Conservation (phyloP, 2,888 invertebrate genomes). For the Sminthurides aquaticus region DNA sequence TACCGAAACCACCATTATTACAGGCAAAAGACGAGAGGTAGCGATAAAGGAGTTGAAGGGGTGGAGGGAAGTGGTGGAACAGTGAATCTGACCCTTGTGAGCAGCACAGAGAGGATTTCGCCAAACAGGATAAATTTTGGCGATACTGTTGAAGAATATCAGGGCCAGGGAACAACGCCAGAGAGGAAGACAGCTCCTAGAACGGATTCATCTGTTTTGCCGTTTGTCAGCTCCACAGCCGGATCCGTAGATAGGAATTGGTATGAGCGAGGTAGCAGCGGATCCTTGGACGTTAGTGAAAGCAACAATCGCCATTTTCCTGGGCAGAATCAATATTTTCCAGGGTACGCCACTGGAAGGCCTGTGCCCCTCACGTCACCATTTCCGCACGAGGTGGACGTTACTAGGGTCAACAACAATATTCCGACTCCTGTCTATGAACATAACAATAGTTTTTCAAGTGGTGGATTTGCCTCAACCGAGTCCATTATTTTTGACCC, state of each 20-base stretch:
- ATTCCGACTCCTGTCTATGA: background rate
- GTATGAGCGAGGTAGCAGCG: constrained; percentile 5
- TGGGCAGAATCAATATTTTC: background rate
- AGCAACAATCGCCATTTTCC: constrained; percentile 13
- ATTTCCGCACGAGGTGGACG: background rate
- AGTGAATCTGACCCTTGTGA: background rate
- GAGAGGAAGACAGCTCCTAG: constrained; percentile 28
- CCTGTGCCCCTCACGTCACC: background rate
- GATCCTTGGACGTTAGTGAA: constrained; percentile 11
- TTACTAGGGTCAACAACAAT: background rate
- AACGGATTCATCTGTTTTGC: constrained; percentile 9
- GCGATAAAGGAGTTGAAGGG: background rate
- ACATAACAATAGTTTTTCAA: too few species aligned
- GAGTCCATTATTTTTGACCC: constrained; percentile 1
- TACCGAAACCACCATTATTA: constrained; percentile 21
- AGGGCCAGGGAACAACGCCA: constrained; percentile 8
- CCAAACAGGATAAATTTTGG: background rate
- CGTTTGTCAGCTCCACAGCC: background rate
- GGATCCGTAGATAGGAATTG: background rate
- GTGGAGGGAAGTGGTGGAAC: background rate
- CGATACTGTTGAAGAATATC: background rate
- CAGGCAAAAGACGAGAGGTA: background rate
- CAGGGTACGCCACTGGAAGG: background rate
- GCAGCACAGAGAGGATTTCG: background rate
- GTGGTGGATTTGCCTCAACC: background rate